A percentile compares a stretch with the other conserved stretches of the same genome.
phyloP scores from a whole-genome alignment of 1,140 invertebrate genomes.

The Zaprionus camerounensis region DNA sequence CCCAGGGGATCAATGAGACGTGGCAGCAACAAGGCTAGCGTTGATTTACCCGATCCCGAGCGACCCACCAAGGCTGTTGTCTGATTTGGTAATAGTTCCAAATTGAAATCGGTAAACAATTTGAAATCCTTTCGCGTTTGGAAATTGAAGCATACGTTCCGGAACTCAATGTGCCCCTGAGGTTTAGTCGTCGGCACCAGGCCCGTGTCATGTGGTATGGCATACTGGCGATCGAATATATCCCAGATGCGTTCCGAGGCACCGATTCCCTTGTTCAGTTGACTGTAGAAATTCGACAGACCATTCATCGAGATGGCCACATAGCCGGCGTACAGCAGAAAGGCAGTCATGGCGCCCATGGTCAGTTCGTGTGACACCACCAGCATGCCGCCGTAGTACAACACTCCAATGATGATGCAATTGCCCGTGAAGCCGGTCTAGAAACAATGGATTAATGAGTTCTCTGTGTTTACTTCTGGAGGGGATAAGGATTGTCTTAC shows the following conservation, averaged over 20 bases:
- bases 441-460: conserved; percentile 27
- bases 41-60: conserved; percentile 94
- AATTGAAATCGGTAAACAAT: conserved; percentile 88
- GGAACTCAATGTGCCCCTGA: conserved; percentile 87
- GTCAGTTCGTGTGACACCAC: conserved; percentile 92
- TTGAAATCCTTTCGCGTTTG: conserved; percentile 88
- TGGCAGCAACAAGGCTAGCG: conserved; percentile 90
- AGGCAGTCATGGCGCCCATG: conserved; percentile 95
- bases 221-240: conserved; percentile 92
- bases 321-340: conserved; percentile 96
- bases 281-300: conserved; percentile 95
- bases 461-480: too few species aligned
- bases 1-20: conserved; percentile 91
- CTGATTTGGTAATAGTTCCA: conserved; percentile 89
- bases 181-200: conserved; percentile 76
- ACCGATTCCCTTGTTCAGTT: conserved; percentile 96
- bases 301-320: conserved; percentile 95
- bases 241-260: conserved; percentile 95
- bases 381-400: conserved; percentile 97
- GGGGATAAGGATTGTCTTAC: conserved; percentile 70
- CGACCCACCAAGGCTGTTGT: conserved; percentile 92
- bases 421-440: conserved; percentile 97
- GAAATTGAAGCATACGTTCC: conserved; percentile 90
- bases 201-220: conserved; percentile 89
- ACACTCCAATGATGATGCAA: conserved; percentile 94